Evolutionary conservation across 1,140 invertebrate genomes (phyloP), one percentile per base, ranked within the genome.

Genomic region (Drosophila fuyamai): DNA sequence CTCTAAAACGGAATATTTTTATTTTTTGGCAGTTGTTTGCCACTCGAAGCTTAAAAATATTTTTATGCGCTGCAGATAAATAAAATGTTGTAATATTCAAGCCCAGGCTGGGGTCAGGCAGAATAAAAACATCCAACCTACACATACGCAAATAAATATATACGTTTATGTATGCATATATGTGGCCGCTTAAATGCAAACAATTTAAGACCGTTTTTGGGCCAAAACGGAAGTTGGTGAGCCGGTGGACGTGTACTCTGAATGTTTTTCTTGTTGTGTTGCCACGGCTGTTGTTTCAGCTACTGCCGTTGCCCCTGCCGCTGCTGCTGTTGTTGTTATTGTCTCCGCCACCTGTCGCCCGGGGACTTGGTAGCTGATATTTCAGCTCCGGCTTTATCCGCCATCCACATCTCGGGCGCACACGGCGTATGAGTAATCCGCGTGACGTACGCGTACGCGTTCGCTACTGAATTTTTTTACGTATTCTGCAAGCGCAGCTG

Each of bases 271-370:
- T 38, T 63, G 55, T 54, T 56, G 51, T 65, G 59, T 59, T 61
- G 62, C 63, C 48, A 38, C 23, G 41, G 55, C 41, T 60, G 18
- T 41, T 66, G 66, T 63, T 70, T 35, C 43, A 59, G 43, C 32
- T 54, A 44, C 27, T 58, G 29, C 38, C 36, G 58, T 18, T 58
- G 29, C 38, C 36, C 55, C 29, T 67, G 58, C 29, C 60, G 58
- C 47, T 53, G 41, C 36, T 55, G 75, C 18, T 53, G 57, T 40
- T 66, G 41, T 61, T 51, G 55, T 57, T 70, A 40, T 50, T 63
- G 76, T 41, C 59, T 32, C 54, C 72, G 67, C 60, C 83, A 88
- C 83, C 83, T 88, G 83, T 83, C 83, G 84, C 83, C 84, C 38
- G 53, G 40, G 72, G 83, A 76, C 68, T 63, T 60, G 76, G 76